Evolutionary conservation across 2,888 invertebrate genomes (phyloP).

Genomic region (Vanessa cardui): DNA sequence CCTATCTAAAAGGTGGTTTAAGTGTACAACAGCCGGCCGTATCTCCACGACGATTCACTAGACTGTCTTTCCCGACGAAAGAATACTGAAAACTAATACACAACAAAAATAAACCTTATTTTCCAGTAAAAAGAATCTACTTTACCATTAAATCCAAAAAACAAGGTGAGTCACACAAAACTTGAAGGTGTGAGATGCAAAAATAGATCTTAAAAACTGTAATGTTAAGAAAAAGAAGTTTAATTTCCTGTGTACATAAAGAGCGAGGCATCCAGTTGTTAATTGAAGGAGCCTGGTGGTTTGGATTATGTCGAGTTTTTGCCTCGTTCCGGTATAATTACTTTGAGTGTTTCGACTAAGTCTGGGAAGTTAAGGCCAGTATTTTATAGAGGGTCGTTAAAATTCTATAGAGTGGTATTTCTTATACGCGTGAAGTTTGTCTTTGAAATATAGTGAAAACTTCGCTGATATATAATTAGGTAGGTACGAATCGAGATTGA

Average conservation of each 20-base stretch:
- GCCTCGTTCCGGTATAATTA: conserved; percentile 56
- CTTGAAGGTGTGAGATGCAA: conserved; percentile 48
- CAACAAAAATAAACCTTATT: conserved; percentile 48
- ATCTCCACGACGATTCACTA: conserved; percentile 61
- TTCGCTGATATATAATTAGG: conserved; percentile 25
- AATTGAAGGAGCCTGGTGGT: conserved; percentile 57
- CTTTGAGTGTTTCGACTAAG: conserved; percentile 53
- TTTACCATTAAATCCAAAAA: conserved; percentile 50
- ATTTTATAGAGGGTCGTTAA: conserved; percentile 58
- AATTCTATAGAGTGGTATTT: conserved; percentile 56
- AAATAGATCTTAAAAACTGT: conserved; percentile 53
- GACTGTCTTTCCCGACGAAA: conserved; percentile 48
- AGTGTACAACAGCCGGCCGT: conserved; percentile 62
- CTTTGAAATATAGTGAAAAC: conserved; percentile 46
- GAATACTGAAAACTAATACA: conserved; percentile 49
- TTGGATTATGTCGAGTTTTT: conserved; percentile 64
- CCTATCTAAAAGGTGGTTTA: conserved; percentile 48
- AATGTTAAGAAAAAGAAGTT: conserved; percentile 52
- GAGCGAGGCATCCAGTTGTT: conserved; percentile 50
- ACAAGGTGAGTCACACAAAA: conserved; percentile 44
- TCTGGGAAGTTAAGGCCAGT: conserved; percentile 50
- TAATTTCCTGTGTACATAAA: conserved; percentile 64
- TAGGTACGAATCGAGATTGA: conserved; percentile 9
- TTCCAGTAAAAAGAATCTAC: conserved; percentile 46
- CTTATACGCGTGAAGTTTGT: conserved; percentile 52